Evolutionary conservation across 2,113 vertebrate species (phyloP).

Genomic region (Aramus guarauna): DNA sequence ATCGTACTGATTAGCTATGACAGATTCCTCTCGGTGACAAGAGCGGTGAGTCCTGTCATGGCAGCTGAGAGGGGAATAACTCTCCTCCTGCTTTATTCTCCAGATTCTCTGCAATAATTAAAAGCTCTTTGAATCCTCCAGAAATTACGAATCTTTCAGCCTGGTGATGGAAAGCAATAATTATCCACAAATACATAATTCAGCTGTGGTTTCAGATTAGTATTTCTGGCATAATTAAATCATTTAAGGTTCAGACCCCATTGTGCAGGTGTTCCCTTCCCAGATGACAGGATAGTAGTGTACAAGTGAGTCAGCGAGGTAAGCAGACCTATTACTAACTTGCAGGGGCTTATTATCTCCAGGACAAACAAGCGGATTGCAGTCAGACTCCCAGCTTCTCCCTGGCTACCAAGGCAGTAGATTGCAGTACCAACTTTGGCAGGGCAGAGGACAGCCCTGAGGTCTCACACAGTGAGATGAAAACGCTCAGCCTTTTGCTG

Average conservation of each 20-base stretch:
- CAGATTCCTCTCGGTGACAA: conserved; percentile 80
- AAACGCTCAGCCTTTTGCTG: not conserved
- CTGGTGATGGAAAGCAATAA: not conserved
- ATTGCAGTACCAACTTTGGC: not conserved
- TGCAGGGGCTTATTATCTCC: not conserved
- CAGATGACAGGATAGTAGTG: not conserved
- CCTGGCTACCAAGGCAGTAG: not conserved
- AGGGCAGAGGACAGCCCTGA: not conserved
- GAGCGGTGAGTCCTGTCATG: conserved; percentile 73
- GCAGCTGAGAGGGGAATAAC: not conserved
- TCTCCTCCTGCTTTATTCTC: not conserved
- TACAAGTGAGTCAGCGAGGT: not conserved
- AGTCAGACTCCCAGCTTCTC: not conserved
- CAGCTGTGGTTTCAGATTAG: not conserved
- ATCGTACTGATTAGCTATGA: conserved; percentile 84
- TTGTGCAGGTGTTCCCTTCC: not conserved
- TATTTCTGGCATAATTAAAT: not conserved
- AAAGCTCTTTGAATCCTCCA: not conserved
- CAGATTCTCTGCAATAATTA: not conserved
- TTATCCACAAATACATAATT: not conserved
- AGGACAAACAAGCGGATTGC: not conserved
- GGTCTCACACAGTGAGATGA: not conserved
- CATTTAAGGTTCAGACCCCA: not conserved
- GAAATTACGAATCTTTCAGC: not conserved
- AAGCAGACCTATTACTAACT: not conserved